phyloP scores from a whole-genome alignment of 2,888 invertebrate genomes.

The Teleiodes luculella region DNA sequence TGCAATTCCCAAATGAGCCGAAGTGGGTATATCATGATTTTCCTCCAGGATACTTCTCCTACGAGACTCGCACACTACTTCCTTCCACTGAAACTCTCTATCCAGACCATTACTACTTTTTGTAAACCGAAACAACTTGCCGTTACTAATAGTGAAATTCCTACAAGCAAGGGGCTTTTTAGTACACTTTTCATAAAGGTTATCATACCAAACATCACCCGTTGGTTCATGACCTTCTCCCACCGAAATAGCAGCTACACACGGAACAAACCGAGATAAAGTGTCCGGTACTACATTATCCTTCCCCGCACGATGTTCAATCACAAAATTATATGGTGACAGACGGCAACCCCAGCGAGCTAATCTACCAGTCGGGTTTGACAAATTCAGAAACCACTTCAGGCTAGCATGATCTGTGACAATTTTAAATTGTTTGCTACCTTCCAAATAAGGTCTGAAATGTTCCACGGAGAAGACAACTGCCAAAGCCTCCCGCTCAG shows the following conservation, averaged over 20 bases:
- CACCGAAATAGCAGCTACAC: no score
- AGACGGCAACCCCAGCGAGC: slow-evolving; percentile 16
- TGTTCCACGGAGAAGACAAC: slow-evolving; percentile 1
- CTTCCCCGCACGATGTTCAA: neutral
- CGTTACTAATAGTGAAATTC: no score
- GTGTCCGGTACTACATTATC: neutral
- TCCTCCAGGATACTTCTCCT: neutral
- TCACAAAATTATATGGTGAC: slow-evolving; percentile 5
- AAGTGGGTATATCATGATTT: slow-evolving; percentile 2
- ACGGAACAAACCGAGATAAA: no score
- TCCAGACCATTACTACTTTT: no score
- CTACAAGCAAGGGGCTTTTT: neutral
- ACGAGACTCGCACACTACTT: neutral
- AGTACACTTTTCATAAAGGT: neutral
- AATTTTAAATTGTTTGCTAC: neutral
- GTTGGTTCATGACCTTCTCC: neutral
- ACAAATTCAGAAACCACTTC: slow-evolving; percentile 3
- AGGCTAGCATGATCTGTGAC: slow-evolving; percentile 1
- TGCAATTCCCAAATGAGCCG: slow-evolving; percentile 8
- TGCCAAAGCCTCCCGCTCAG: slow-evolving; percentile 4
- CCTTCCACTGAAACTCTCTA: neutral
- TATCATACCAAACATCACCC: neutral
- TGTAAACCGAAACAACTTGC: neutral
- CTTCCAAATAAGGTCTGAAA: neutral
- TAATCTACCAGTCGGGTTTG: slow-evolving; percentile 11